Base-by-base conservation (phyloP, 2,113 vertebrate species). In the Lethenteron camtschaticum region DNA sequence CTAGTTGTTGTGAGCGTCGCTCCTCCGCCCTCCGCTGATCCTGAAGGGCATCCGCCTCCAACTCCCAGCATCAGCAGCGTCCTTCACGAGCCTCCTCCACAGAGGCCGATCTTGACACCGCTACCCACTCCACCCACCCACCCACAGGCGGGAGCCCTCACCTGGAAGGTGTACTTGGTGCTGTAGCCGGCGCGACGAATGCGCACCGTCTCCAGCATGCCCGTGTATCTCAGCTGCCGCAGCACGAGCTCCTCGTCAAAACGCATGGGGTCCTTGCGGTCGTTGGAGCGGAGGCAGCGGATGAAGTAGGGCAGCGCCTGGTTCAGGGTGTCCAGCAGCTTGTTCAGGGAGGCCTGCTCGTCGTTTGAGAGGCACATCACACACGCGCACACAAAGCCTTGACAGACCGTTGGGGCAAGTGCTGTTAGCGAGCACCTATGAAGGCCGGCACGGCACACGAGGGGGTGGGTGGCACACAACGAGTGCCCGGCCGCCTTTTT, bases 191-290 rank as follows among this genome's bases (percentile, higher is more conserved):
- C n/a, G 11, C 63, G 63, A 16, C n/a, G n/a, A 20, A 66, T 66
- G 63, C 63, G 63, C 9, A 66, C 63, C 9, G 63, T 66, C 63
- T 66, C 63, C 63, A 66, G 10, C 63, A 66, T 66, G 63, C 10
- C 63, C 24, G 63, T 66, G 24, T 66, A 66, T 66, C 63, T n/a
- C n/a, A 66, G 63, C 63, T 66, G 63, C n/a, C 63, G 63, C 63
- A 66, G 63, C 63, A 66, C 63, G 24, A 66, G 63, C n/a, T 66
- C 63, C n/a, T 66, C n/a, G 24, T 66, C 63, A 11, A 66, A 66
- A 10, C 63, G n/a, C 63, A 66, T 66, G n/a, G 63, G 63, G 10
- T 9, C 63, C 63, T 66, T 66, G n/a, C 20, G n/a, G 20, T 20
- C 20, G 63, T 66, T 66, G 63, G 63, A 66, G 20, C 63, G 63